These are phyloP conservation scores for Chionodraco myersi DNA, from an alignment of 2,113 vertebrate genomes.

Conservation along the genomic window DNA sequence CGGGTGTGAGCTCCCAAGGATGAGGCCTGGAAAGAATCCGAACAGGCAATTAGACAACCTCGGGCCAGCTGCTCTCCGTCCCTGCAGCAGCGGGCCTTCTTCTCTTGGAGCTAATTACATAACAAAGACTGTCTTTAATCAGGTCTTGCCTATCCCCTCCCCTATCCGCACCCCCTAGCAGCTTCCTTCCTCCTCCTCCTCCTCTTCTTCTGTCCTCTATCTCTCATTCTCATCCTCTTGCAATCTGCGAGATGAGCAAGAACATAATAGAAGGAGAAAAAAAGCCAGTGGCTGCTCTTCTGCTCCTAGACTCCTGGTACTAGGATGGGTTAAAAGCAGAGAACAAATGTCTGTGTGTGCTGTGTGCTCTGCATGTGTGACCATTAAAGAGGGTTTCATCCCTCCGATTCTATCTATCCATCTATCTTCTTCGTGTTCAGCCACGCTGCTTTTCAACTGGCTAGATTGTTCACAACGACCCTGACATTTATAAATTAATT, in stretches of 20 bases:
- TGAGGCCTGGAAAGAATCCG: conserved; percentile 72
- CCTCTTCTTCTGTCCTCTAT: conserved; percentile 31
- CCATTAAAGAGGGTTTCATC: too few relatives aligned
- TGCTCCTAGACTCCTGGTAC: too few relatives aligned
- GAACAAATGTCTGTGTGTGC: too few relatives aligned
- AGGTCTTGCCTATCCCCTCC: conserved; percentile 64
- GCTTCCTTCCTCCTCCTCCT: conserved; percentile 50
- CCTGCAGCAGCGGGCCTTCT: conserved; percentile 65
- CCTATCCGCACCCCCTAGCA: conserved; percentile 14
- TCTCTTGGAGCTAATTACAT: conserved; percentile 78
- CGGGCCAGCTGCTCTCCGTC: conserved; percentile 79
- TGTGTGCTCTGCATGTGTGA: too few relatives aligned
- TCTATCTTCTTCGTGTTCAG: conserved; percentile 1
- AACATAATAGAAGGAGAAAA: conserved; percentile 1
- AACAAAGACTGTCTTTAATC: conserved; percentile 81
- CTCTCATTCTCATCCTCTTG: conserved; percentile 21
- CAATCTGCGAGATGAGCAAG: conserved; percentile 16
- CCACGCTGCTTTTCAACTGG: neutral
- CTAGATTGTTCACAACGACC: conserved; percentile 1
- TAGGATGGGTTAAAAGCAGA: too few relatives aligned
- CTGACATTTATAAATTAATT: neutral
- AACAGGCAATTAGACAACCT: conserved; percentile 81
- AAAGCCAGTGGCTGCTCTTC: neutral
- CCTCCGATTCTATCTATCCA: too few relatives aligned
- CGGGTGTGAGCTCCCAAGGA: conserved; percentile 69